phyloP scores from a whole-genome alignment of 1,140 invertebrate species.

The Vanessa tameamea region DNA sequence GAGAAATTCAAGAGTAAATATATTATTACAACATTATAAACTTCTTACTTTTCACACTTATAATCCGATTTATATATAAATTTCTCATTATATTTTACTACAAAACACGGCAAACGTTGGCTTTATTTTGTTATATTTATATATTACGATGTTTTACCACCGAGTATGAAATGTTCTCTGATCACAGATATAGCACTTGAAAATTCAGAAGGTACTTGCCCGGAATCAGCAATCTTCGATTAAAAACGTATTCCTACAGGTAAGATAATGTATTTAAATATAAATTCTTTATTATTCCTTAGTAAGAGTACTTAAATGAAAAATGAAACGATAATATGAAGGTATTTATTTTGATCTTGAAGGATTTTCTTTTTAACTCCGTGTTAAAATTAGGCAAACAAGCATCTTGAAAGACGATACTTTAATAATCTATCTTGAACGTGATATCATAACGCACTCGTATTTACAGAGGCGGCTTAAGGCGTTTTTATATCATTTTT shows the following conservation, averaged over 20 bases:
- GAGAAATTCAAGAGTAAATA: neutral
- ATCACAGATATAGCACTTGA: too few species aligned
- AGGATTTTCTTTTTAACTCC: neutral
- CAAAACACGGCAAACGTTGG: too few species aligned
- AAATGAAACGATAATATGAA: neutral
- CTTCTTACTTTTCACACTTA: neutral
- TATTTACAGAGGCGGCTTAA: constrained; percentile 15
- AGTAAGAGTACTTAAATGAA: neutral
- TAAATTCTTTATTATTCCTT: too few species aligned
- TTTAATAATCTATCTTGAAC: constrained; percentile 9
- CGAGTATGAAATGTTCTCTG: too few species aligned
- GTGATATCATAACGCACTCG: constrained; percentile 15
- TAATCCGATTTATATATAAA: too few species aligned
- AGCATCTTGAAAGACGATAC: constrained; percentile 10
- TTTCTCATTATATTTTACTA: too few species aligned
- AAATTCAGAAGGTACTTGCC: too few species aligned
- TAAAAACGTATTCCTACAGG: too few species aligned
- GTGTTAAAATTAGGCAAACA: constrained; percentile 21
- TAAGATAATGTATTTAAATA: too few species aligned
- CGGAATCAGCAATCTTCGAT: too few species aligned
- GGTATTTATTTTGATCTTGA: neutral
- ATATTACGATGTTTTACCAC: too few species aligned
- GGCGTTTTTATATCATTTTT: constrained; percentile 45
- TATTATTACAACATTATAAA: neutral
- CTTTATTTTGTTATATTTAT: too few species aligned